Evolutionary conservation across 2,888 invertebrate species (phyloP), one percentile per base, ranked within the genome.

Genomic region (Drosophila borealis): DNA sequence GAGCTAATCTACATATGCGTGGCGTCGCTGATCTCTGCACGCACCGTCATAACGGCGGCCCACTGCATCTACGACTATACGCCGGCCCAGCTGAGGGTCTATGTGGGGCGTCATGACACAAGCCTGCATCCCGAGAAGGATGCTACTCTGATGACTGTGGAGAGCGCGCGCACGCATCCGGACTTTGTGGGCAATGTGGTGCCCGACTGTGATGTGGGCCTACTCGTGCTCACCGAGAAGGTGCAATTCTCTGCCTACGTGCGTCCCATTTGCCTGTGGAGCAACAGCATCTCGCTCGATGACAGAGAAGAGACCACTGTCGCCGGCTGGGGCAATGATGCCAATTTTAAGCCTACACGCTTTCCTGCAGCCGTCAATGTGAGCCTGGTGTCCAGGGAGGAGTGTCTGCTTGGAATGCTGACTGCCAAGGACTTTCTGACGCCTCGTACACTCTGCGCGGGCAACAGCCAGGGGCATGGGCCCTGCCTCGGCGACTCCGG

Each of bases 401-500:
- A 70, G 25, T 84, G 84, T n/a, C 70, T 87, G 4, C 69, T 46
- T 6, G 70, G 63, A 25, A 83, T 89, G 87, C 49, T 69, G 5
- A 61, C 67, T 8, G 89, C 82, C 41, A 72, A 74, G 62, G 81
- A 89, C 34, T 84, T 84, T 11, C 42, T 84, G 0, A 89, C 89
- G 1, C 73, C 81, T 3, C 80, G 91, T 8, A 91, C 91, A 0
- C 46, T 91, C 5, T 91, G 91, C 66, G 91, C 90, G 0, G 91
- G 91, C 6, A 86, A 85, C 54, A 65, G 76, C 9, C 68, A 88
- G 10, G 94, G 80, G 1, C 86, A 78, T 41, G 91, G 91, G 2
- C 90, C 91, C 3, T 91, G 91, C 48, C 67, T 82, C 33, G 92
- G 91, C 0, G 96, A 95, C 86, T 96, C 95, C 34, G 96, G 96